Evolutionary conservation across 1,140 invertebrate species (phyloP).

Genomic region (Mycetomoellerius zeteki): DNA sequence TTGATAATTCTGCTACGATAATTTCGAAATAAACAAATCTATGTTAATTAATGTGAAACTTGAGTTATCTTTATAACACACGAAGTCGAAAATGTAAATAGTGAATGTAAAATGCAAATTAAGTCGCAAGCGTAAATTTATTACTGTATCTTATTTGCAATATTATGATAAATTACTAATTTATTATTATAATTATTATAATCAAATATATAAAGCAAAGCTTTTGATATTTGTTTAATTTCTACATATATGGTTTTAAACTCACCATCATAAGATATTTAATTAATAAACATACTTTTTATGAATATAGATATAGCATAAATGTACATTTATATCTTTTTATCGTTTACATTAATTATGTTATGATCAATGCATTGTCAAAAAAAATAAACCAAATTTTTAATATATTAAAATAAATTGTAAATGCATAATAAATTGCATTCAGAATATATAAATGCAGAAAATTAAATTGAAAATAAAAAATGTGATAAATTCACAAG

Average conservation of each 20-base stretch:
- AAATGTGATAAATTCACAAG: conserved; percentile 12
- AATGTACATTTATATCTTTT: not conserved
- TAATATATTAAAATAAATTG: not conserved
- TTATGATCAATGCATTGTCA: not conserved
- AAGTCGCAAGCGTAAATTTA: conserved; percentile 19
- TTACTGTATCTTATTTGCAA: conserved; percentile 1
- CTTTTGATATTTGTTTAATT: conserved; percentile 48
- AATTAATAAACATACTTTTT: conserved; percentile 30
- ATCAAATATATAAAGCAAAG: conserved; percentile 23
- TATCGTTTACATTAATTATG: not conserved
- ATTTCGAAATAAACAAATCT: not conserved
- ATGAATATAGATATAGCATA: not conserved
- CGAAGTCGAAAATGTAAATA: conserved; percentile 4
- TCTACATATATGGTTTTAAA: conserved; percentile 3
- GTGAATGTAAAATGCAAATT: conserved; percentile 11
- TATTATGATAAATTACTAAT: conserved; percentile 35
- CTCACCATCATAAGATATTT: conserved; percentile 18
- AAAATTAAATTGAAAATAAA: not conserved
- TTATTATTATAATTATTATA: conserved; percentile 46
- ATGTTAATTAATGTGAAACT: conserved; percentile 34
- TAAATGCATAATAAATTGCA: not conserved
- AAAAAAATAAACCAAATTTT: not conserved
- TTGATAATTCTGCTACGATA: not conserved
- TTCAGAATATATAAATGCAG: not conserved
- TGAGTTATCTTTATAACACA: not conserved